Base-by-base conservation (phyloP, 2,888 invertebrate genomes). In the Troides helena region DNA sequence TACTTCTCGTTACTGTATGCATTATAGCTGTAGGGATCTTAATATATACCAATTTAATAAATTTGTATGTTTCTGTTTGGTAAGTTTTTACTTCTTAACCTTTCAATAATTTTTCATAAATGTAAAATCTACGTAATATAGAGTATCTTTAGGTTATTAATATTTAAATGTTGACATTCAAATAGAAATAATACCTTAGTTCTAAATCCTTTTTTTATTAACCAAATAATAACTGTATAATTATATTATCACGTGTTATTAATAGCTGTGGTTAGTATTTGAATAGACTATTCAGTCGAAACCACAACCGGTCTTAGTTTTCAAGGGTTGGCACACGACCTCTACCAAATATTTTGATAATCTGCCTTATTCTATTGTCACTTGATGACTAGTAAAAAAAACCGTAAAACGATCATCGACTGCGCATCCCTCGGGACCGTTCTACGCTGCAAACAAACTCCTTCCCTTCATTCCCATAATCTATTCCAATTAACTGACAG, bases 401-500 rank as follows among this genome's bases (percentile, higher is more conserved):
- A 87, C 80, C 83, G 84, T 81, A 84, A 85, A 87, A 84, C 79
- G 83, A 81, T 74, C 79, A 77, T 75, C 80, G 75, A 76, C 73
- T 75, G 74, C 73, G 71, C 84, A 82, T 88, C 92, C 92, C 90
- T 75, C 80, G 86, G 85, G 89, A 84, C 81, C 82, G 84, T 84
- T 86, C 85, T 75, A 81, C 77, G 77, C 79, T 78, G 79, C 82
- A 82, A 79, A 81, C 81, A 78, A 77, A 78, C 82, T 84, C 82
- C 82, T 84, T 86, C 88, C 88, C 85, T 88, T 88, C 81, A 88
- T 91, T 92, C 92, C 92, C 92, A 92, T 92, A 91, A 92, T 92
- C 92, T 92, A 92, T 92, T 92, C 92, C 92, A 92, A 92, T 92
- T 92, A 92, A 92, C 90, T 92, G 92, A 92, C 92, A 92, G 91